Evolutionary conservation across 2,797 vertebrate species (phyloP).

Genomic region (Pseudopleuronectes americanus): DNA sequence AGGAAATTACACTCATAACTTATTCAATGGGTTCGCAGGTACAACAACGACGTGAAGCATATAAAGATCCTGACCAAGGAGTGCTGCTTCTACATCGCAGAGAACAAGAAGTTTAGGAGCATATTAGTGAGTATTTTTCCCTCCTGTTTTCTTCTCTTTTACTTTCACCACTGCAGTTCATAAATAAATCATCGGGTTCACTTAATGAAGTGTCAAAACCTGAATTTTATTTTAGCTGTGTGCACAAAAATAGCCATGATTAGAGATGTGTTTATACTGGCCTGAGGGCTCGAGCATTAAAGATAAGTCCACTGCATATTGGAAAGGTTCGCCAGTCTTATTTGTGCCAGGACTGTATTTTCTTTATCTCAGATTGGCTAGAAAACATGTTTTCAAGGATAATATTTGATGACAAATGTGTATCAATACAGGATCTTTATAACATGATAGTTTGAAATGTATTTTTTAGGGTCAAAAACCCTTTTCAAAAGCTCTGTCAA

Average conservation of each 20-base stretch:
- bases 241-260: slow-evolving; percentile 68
- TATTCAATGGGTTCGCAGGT: slow-evolving; percentile 94
- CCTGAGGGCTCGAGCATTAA: slow-evolving; percentile 47
- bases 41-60: slow-evolving; percentile 99
- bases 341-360: slow-evolving; percentile 20
- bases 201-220: slow-evolving; percentile 75
- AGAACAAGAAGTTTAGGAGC: slow-evolving; percentile 98
- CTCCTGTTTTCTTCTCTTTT: slow-evolving; percentile 44
- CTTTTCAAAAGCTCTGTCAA: neutral
- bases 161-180: slow-evolving; percentile 62
- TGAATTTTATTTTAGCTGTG: slow-evolving; percentile 65
- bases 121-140: slow-evolving; percentile 91
- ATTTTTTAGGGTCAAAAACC: slow-evolving; percentile 6
- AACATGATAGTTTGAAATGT: neutral
- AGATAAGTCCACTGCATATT: slow-evolving; percentile 44
- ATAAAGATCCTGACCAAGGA: slow-evolving; percentile 99
- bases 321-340: slow-evolving; percentile 36
- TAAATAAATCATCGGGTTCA: slow-evolving; percentile 67
- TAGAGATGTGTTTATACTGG: slow-evolving; percentile 57
- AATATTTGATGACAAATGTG: neutral
- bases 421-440: neutral
- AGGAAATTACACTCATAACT: slow-evolving; percentile 94
- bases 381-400: slow-evolving; percentile 4
- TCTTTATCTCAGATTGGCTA: slow-evolving; percentile 13
- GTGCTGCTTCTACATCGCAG: slow-evolving; percentile 94